Evolutionary conservation across 2,113 vertebrate genomes (phyloP).

Genomic region (Phaethornis superciliosus): DNA sequence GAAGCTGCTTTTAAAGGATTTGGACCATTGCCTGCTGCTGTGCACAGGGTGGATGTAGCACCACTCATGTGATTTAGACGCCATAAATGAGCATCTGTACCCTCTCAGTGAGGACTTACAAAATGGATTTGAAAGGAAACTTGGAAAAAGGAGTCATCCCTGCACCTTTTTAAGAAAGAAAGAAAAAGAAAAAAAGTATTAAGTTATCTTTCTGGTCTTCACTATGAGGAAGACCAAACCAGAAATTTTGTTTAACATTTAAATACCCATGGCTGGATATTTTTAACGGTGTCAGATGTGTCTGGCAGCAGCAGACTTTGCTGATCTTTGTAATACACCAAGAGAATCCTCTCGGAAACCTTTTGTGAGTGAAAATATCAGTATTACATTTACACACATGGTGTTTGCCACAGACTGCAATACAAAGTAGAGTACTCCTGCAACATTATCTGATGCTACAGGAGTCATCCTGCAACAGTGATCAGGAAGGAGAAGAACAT

Average conservation of each 20-base stretch:
- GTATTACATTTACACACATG: background rate
- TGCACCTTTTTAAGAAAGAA: background rate
- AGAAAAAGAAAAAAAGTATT: too few species aligned
- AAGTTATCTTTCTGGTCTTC: background rate
- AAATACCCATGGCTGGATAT: background rate
- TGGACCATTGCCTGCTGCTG: background rate
- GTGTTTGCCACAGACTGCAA: background rate
- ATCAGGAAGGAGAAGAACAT: background rate
- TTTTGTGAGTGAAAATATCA: background rate
- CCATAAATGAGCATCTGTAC: background rate
- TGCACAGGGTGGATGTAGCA: background rate
- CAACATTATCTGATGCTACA: background rate
- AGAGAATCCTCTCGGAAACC: background rate
- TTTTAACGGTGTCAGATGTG: background rate
- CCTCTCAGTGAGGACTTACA: background rate
- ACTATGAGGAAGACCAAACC: background rate
- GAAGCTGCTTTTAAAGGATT: background rate
- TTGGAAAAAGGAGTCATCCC: background rate
- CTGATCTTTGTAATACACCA: background rate
- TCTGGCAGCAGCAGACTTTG: background rate
- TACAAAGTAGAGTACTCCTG: background rate
- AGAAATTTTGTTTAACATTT: background rate
- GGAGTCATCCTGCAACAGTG: background rate
- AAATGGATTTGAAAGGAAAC: background rate
- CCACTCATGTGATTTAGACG: fast-evolving